A percentile compares a stretch with the other conserved stretches of the same genome.
phyloP scores from a whole-genome alignment of 2,888 invertebrate genomes.

The Drosophila neutralis region DNA sequence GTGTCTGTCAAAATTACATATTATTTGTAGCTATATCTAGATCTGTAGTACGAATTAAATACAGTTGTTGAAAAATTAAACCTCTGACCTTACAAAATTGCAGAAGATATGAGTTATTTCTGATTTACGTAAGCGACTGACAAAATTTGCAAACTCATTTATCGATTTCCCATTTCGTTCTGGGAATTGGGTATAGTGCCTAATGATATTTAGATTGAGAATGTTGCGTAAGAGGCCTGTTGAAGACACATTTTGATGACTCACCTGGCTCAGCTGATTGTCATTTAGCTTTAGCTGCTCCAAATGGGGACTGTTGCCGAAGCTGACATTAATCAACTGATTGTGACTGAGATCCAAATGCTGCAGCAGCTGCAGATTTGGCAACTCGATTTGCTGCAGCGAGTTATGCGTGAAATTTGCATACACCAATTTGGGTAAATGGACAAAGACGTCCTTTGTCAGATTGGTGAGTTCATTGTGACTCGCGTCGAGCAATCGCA shows the following conservation, averaged over 20 bases:
- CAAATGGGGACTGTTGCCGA: constrained; percentile 67
- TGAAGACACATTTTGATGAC: constrained; percentile 18
- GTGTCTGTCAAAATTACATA: background rate
- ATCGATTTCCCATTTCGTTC: background rate
- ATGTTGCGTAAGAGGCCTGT: background rate
- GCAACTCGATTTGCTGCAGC: constrained; percentile 64
- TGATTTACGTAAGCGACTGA: background rate
- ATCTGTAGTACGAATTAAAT: background rate
- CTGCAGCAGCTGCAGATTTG: constrained; percentile 59
- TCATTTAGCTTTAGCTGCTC: constrained; percentile 68
- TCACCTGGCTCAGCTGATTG: constrained; percentile 76
- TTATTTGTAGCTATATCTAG: fast-evolving
- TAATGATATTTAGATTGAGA: background rate
- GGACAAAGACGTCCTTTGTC: constrained; percentile 54
- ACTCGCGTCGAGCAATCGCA: constrained; percentile 80
- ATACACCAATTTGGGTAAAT: constrained; percentile 65
- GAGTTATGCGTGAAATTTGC: constrained; percentile 80
- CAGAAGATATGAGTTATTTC: background rate
- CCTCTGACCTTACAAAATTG: background rate
- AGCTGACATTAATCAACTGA: constrained; percentile 62
- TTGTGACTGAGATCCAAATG: constrained; percentile 77
- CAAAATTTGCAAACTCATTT: background rate
- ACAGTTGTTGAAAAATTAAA: background rate
- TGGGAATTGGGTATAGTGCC: background rate
- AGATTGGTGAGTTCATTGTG: constrained; percentile 72